Percentiles rank a stretch among this genome's conserved stretches.
Conservation (phyloP, 2,797 vertebrate species). For the Chelon labrosus region DNA sequence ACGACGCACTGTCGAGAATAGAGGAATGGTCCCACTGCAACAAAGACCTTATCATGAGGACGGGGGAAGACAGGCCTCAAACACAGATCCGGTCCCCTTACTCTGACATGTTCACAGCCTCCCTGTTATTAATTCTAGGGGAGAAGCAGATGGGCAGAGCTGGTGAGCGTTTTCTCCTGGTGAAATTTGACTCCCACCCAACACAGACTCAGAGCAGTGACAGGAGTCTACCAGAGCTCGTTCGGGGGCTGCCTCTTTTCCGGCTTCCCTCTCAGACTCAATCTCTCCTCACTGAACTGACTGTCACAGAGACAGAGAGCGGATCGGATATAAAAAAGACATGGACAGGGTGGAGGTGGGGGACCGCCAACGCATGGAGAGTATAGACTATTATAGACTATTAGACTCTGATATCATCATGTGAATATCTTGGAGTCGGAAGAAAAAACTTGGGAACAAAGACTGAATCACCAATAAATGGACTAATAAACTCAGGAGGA, state of each 20-base stretch:
- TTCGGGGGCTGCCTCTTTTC: slow-evolving; percentile 83
- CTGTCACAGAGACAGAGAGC: slow-evolving; percentile 33
- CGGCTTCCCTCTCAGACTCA: slow-evolving; percentile 85
- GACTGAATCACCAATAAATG: background rate
- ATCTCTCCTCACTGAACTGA: slow-evolving; percentile 82
- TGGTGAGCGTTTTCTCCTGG: slow-evolving; percentile 81
- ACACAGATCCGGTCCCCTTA: slow-evolving; percentile 37
- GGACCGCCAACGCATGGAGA: background rate
- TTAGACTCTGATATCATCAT: background rate
- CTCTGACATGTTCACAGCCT: slow-evolving; percentile 86
- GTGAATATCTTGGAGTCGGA: slow-evolving; percentile 7
- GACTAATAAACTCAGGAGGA: background rate
- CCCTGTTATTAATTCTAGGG: slow-evolving; percentile 83
- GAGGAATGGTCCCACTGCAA: slow-evolving; percentile 59
- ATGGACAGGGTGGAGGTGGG: slow-evolving; percentile 14
- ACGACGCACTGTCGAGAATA: slow-evolving; percentile 58
- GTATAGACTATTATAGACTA: background rate
- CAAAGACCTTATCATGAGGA: background rate
- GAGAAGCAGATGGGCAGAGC: slow-evolving; percentile 74
- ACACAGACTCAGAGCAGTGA: slow-evolving; percentile 7
- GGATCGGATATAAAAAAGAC: slow-evolving; percentile 20
- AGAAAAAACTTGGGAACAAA: slow-evolving; percentile 7
- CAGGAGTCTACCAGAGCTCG: slow-evolving; percentile 74
- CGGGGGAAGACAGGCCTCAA: background rate
- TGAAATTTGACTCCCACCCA: slow-evolving; percentile 79